Conservation (phyloP, 2,113 vertebrate species). For the Lonchura striata region DNA sequence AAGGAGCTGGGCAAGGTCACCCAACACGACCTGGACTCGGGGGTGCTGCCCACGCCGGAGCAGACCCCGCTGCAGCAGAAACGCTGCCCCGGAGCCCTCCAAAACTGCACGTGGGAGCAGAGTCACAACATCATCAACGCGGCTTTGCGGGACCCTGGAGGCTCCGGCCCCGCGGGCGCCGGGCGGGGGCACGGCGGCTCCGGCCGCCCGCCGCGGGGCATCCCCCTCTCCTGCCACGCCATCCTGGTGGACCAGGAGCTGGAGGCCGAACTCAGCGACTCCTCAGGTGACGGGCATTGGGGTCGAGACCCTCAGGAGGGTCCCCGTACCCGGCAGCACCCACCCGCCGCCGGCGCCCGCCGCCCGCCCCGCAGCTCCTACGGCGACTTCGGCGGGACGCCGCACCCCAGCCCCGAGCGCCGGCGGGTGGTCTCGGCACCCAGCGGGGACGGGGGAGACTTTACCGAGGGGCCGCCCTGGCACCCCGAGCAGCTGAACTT, state of each 20-base stretch:
- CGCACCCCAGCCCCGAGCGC: slow-evolving; percentile 85
- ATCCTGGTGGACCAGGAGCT: slow-evolving; percentile 66
- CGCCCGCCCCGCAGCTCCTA: slow-evolving; percentile 75
- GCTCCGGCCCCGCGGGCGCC: slow-evolving; percentile 70
- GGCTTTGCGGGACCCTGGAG: slow-evolving; percentile 63
- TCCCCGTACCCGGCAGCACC: slow-evolving; percentile 3
- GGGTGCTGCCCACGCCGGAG: slow-evolving; percentile 91
- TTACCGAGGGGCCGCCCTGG: slow-evolving; percentile 70
- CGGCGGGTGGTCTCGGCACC: slow-evolving; percentile 89
- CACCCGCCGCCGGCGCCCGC: background rate
- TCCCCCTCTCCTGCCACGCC: slow-evolving; percentile 61
- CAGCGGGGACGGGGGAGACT: slow-evolving; percentile 77
- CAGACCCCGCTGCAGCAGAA: slow-evolving; percentile 96
- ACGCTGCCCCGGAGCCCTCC: slow-evolving; percentile 75
- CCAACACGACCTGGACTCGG: slow-evolving; percentile 84
- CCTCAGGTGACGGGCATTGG: slow-evolving; percentile 51
- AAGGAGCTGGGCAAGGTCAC: slow-evolving; percentile 76
- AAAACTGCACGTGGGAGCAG: slow-evolving; percentile 85
- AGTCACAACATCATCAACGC: slow-evolving; percentile 84
- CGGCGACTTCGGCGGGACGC: slow-evolving; percentile 82
- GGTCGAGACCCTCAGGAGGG: slow-evolving; percentile 75
- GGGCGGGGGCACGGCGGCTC: slow-evolving; percentile 76
- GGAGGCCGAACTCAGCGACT: slow-evolving; percentile 46
- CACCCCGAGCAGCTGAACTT: slow-evolving; percentile 85
- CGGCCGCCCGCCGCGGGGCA: background rate